Evolutionary conservation across 1,140 invertebrate species (phyloP).

Genomic region (Limonius californicus): DNA sequence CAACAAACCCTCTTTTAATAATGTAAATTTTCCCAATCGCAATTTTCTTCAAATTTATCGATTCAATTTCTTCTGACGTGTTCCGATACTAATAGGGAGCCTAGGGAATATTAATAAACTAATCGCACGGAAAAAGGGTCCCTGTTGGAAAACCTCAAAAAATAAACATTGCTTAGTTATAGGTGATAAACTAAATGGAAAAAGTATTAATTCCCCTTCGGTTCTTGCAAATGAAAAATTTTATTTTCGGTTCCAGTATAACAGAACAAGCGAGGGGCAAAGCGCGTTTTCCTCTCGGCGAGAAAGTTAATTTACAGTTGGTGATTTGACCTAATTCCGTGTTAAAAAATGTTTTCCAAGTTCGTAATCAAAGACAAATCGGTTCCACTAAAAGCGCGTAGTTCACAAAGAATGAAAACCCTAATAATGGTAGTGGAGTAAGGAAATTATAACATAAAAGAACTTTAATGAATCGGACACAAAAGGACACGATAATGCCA

Average conservation of each 20-base stretch:
- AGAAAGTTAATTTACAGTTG: conserved; percentile 13
- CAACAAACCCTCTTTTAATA: no score
- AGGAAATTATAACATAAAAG: conserved; percentile 15
- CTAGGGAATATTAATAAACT: no score
- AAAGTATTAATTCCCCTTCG: no score
- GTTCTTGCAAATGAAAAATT: neutral
- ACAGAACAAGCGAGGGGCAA: neutral
- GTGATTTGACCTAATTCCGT: conserved; percentile 5
- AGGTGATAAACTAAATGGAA: no score
- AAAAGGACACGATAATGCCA: conserved; percentile 14
- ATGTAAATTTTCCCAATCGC: no score
- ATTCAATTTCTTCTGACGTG: no score
- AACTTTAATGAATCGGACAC: conserved; percentile 15
- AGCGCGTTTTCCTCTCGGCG: neutral
- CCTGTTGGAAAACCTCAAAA: no score
- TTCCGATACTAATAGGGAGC: no score
- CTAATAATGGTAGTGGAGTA: conserved; percentile 9
- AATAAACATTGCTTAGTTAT: no score
- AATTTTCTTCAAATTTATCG: no score
- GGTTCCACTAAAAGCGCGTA: neutral
- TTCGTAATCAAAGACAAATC: conserved; percentile 12
- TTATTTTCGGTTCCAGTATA: conserved; percentile 3
- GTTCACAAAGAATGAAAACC: conserved; percentile 6
- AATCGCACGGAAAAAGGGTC: no score
- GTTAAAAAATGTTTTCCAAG: conserved; percentile 5